Conservation (phyloP, 2,888 invertebrate genomes). For the Drosophila pegasa region DNA sequence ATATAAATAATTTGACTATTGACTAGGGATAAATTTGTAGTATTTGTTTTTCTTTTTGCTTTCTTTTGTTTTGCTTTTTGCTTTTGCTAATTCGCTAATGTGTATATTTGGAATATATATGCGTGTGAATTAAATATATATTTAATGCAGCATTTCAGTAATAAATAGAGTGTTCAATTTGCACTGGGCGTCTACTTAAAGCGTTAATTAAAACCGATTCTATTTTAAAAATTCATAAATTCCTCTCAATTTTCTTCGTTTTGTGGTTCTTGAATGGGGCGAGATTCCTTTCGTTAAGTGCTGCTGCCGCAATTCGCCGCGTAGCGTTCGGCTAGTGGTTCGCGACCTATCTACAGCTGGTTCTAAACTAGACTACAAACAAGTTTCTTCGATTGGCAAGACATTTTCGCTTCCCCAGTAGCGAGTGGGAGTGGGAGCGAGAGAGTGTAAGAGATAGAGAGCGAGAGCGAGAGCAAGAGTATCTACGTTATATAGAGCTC, state of each 20-base stretch:
- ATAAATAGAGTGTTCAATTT: conserved; percentile 59
- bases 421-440: conserved; percentile 14
- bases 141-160: conserved; percentile 52
- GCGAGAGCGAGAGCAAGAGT: conserved; percentile 17
- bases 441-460: conserved; percentile 11
- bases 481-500: conserved; percentile 78
- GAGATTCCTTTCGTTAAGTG: conserved; percentile 59
- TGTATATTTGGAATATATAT: conserved; percentile 74
- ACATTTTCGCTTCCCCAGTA: conserved; percentile 26
- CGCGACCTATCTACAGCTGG: conserved; percentile 49
- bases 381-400: conserved; percentile 78
- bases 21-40: conserved; percentile 83
- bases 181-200: conserved; percentile 72
- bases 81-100: conserved; percentile 70
- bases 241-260: conserved; percentile 15
- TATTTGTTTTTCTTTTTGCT: conserved; percentile 29
- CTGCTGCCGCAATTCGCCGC: conserved; percentile 41
- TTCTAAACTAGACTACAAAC: conserved; percentile 67
- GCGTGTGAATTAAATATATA: conserved; percentile 16
- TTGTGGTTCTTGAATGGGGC: conserved; percentile 20
- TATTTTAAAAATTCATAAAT: conserved; percentile 56
- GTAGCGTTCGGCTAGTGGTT: conserved; percentile 30
- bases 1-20: conserved; percentile 83
- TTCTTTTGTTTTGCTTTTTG: conserved; percentile 16
- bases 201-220: conserved; percentile 35